Conservation (phyloP, 1,140 invertebrate genomes). For the Drosophila sp. region DNA sequence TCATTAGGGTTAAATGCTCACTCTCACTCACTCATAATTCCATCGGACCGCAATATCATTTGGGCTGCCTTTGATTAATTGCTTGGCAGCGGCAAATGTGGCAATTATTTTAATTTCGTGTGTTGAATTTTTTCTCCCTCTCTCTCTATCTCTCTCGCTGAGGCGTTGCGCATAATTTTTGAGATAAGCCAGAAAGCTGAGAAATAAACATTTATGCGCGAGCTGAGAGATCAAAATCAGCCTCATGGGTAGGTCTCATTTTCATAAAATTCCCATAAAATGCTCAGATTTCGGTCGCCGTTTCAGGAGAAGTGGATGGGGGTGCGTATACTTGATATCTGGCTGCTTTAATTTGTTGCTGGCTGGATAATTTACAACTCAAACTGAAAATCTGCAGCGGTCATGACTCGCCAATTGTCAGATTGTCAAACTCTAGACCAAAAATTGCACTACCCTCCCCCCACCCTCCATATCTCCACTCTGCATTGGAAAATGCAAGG, state of each 20-base stretch:
- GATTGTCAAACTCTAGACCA: neutral
- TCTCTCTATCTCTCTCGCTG: too few relatives aligned
- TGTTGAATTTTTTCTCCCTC: neutral
- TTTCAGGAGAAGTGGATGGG: neutral
- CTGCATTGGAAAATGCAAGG: slow-evolving; percentile 42
- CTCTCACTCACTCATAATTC: slow-evolving; percentile 51
- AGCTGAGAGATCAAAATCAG: slow-evolving; percentile 11
- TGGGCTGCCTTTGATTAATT: slow-evolving; percentile 65
- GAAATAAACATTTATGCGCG: slow-evolving; percentile 63
- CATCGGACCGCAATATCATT: slow-evolving; percentile 58
- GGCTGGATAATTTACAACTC: slow-evolving; percentile 62
- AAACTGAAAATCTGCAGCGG: slow-evolving; percentile 54
- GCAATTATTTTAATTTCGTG: slow-evolving; percentile 75
- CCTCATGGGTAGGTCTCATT: slow-evolving; percentile 29
- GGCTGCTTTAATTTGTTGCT: slow-evolving; percentile 56
- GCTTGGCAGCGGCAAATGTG: slow-evolving; percentile 68
- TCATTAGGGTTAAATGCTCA: slow-evolving; percentile 31
- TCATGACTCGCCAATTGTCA: slow-evolving; percentile 40
- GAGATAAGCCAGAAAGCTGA: slow-evolving; percentile 54
- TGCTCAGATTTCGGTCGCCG: slow-evolving; percentile 44
- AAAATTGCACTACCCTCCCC: slow-evolving; percentile 5
- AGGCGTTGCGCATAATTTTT: slow-evolving; percentile 56
- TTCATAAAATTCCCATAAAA: slow-evolving; percentile 70
- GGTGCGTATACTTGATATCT: slow-evolving; percentile 69
- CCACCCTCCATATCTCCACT: neutral